phyloP scores from a whole-genome alignment of 2,113 vertebrate species.

The Pimephales promelas region DNA sequence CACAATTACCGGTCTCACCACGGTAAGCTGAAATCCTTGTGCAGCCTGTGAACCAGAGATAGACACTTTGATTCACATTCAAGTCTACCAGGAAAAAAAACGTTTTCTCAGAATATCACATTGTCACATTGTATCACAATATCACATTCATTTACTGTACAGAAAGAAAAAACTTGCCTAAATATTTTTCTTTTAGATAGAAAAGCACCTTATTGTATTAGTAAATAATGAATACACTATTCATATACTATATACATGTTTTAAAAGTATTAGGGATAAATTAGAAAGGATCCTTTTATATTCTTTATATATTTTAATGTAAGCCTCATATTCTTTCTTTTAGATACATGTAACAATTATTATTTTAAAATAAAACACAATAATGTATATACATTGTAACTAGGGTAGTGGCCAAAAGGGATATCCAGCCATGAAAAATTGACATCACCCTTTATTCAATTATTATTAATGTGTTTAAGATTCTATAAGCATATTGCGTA shows the following conservation, averaged over 20 bases:
- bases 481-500: no score
- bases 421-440: no score
- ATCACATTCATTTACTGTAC: not conserved
- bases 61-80: not conserved
- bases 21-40: conserved; percentile 72
- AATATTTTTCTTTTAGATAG: not conserved
- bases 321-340: not conserved
- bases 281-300: not conserved
- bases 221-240: not conserved
- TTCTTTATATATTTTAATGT: not conserved
- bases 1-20: conserved; percentile 84
- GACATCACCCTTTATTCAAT: no score
- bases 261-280: not conserved
- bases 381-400: not conserved
- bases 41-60: not conserved
- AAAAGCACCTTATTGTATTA: not conserved
- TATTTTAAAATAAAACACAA: not conserved
- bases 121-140: not conserved
- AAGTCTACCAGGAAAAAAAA: not conserved
- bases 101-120: not conserved
- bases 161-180: not conserved
- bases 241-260: no score
- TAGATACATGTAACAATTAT: not conserved
- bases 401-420: not conserved
- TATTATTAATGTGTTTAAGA: no score